Percentiles rank a stretch among this genome's conserved stretches.
phyloP scores from a whole-genome alignment of 2,888 invertebrate species.

The Embidobia sp. region DNA sequence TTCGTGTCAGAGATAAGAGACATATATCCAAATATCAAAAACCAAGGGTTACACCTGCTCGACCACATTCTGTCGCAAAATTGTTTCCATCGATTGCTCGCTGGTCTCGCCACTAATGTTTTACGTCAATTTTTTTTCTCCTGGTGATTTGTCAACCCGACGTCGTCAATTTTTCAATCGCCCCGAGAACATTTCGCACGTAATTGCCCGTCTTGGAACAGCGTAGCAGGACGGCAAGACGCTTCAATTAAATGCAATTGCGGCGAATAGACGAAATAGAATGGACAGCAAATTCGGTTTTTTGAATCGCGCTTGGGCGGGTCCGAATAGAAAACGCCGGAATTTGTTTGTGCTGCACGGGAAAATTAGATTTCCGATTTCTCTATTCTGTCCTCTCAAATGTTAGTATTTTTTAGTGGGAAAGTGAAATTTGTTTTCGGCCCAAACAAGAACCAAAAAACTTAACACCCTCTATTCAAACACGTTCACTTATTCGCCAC shows the following conservation, averaged over 20 bases:
- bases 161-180: constrained; percentile 60
- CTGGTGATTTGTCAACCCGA: constrained; percentile 71
- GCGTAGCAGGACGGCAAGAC: too few species aligned
- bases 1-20: constrained; percentile 49
- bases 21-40: constrained; percentile 58
- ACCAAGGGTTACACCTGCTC: constrained; percentile 47
- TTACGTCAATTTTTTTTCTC: constrained; percentile 68
- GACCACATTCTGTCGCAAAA: constrained; percentile 70
- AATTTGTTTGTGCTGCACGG: constrained; percentile 15
- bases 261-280: constrained; percentile 26
- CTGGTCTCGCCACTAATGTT: constrained; percentile 59
- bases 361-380: constrained; percentile 24
- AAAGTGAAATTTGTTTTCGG: constrained; percentile 11
- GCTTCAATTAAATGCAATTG: constrained; percentile 47
- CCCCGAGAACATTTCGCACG: constrained; percentile 34
- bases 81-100: constrained; percentile 71
- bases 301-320: constrained; percentile 19
- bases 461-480: constrained; percentile 27
- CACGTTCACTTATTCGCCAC: constrained; percentile 23
- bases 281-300: constrained; percentile 39
- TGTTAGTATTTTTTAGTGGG: constrained; percentile 10
- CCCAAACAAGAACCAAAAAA: constrained; percentile 7
- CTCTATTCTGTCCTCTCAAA: not conserved
- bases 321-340: constrained; percentile 14
- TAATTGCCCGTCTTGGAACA: constrained; percentile 29